Conservation (phyloP, 2,113 vertebrate species). For the Leuciscus idus region DNA sequence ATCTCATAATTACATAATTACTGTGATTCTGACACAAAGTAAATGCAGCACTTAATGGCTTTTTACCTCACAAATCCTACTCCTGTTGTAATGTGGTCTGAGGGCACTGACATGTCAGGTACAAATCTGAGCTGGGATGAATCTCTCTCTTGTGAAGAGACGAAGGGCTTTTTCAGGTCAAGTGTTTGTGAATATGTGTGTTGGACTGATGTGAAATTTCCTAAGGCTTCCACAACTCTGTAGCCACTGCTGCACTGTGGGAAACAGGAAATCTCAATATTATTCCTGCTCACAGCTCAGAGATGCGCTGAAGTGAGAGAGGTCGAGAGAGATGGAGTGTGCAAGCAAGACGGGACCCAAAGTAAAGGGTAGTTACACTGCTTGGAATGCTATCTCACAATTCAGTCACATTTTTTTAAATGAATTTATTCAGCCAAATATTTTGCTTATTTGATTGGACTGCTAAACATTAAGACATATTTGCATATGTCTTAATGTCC, state of each 20-base stretch:
- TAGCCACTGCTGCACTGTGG: conserved; percentile 59
- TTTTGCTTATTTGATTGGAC: not conserved
- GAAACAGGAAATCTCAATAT: conserved; percentile 69
- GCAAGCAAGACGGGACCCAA: not conserved
- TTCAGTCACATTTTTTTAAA: not conserved
- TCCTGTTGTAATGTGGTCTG: not conserved
- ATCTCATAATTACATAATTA: conserved; percentile 22
- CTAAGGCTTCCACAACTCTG: conserved; percentile 6
- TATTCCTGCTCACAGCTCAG: conserved; percentile 65
- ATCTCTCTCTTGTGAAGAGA: conserved; percentile 1
- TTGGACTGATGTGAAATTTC: not conserved
- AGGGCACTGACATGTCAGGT: not conserved
- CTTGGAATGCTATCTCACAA: not conserved
- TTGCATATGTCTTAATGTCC: not conserved
- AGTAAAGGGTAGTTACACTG: not conserved
- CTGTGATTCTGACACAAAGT: not conserved
- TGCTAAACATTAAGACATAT: not conserved
- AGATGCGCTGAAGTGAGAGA: conserved; percentile 52
- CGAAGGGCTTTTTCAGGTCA: not conserved
- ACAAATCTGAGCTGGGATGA: not conserved
- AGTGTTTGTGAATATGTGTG: not conserved
- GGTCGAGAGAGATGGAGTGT: not conserved
- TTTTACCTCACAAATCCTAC: not conserved
- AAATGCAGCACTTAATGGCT: not conserved
- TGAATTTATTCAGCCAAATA: no score